Base-by-base conservation (phyloP, 2,113 vertebrate genomes). In the Halcyon malimbica region DNA sequence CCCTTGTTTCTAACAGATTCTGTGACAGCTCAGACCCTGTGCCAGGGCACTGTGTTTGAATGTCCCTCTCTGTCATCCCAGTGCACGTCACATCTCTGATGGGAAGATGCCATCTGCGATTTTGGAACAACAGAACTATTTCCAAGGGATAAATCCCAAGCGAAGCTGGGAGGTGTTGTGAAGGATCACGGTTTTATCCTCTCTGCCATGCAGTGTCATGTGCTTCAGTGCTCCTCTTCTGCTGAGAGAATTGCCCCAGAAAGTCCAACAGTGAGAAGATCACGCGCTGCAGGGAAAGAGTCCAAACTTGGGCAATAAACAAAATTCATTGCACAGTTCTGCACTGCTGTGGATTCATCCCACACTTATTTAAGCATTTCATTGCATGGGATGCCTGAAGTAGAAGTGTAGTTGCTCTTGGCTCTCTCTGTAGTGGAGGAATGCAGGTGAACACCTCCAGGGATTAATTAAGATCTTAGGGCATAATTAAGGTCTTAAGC, bases 391-490 rank as follows among this genome's bases (percentile, higher is more conserved):
- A 54, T 91, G 81, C 81, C 87, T 84, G 60, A 51, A 85, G 79
- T 53, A 48, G 70, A 79, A 69, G n/a, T 13, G 25, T 53, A 77
- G 82, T 44, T 78, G 53, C 59, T 90, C 71, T 94, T 86, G 90
- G 75, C 75, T 94, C 48, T 29, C 26, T 95, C 88, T 83, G 29
- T 44, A 80, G 82, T 41, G 71, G 16, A 96, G 92, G 83, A 95
- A 97, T 86, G 95, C 92, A 95, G 94, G 79, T 92, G 92, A 94
- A 88, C 92, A 90, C 94, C 95, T 93, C 67, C 88, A 86, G 96
- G 92, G 96, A 69, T 80, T 96, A 95, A 95, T 95, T 96, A 96
- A 86, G 50, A 90, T 94, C 70, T 95, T 86, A 90, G 63, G 70
- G 41, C 76, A 75, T 83, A 95, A 97, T 97, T 95, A 95, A 83